These are phyloP conservation scores for Pachyseris speciosa DNA, from an alignment of 64 coral and sea anemone genomes.

Conservation along the genomic window DNA sequence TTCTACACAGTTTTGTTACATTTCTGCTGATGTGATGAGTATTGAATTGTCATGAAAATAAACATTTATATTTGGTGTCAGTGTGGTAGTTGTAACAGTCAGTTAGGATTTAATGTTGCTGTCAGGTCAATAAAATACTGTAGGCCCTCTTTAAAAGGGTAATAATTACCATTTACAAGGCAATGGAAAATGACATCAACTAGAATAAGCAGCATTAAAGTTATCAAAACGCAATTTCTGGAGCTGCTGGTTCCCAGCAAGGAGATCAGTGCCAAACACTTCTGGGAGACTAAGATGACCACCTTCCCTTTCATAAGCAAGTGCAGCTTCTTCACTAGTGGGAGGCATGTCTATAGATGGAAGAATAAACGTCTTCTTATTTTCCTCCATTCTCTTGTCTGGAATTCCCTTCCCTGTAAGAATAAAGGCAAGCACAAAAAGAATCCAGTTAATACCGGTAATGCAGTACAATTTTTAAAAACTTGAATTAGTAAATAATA, in stretches of 20 bases:
- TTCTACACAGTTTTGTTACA: neutral
- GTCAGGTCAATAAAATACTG: conserved; percentile 31
- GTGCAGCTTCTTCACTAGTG: conserved; percentile 28
- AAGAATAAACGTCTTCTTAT: conserved; percentile 34
- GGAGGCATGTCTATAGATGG: conserved; percentile 26
- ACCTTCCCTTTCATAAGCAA: conserved; percentile 55
- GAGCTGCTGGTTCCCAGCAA: conserved; percentile 36
- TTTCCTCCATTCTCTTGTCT: conserved; percentile 1
- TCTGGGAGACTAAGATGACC: conserved; percentile 35
- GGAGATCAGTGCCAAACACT: conserved; percentile 40
- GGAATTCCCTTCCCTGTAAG: conserved; percentile 45
- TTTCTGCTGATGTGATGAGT: neutral
- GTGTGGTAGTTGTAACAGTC: neutral
- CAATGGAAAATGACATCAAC: conserved; percentile 22
- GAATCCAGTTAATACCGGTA: neutral
- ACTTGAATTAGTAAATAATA: neutral
- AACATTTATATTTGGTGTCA: neutral
- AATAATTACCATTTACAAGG: conserved; percentile 35
- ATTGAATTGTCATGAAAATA: neutral
- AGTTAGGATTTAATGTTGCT: conserved; percentile 40
- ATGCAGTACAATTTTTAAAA: neutral
- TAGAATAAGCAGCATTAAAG: conserved; percentile 39
- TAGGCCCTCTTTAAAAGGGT: neutral
- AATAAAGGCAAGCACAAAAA: neutral
- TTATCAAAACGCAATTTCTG: conserved; percentile 41